Evolutionary conservation across 2,888 invertebrate species (phyloP).

Genomic region (Watsonalla cultraria): DNA sequence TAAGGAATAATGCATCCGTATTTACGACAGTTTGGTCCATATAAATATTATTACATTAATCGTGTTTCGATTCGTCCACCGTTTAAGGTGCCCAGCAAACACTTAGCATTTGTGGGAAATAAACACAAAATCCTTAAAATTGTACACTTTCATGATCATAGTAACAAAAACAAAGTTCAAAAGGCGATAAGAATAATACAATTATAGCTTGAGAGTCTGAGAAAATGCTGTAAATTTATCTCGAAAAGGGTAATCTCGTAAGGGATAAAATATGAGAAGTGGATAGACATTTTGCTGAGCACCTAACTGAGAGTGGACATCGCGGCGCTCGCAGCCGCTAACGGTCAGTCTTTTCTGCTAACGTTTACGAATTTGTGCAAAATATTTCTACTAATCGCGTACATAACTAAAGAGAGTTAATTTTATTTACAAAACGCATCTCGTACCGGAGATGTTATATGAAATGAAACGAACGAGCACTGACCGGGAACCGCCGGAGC

Average conservation of each 20-base stretch:
- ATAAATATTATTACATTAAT: constrained; percentile 74
- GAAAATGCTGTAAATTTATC: constrained; percentile 4
- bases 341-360: constrained; percentile 78
- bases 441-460: constrained; percentile 42
- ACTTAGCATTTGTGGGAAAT: neutral
- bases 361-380: constrained; percentile 76
- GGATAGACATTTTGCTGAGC: constrained; percentile 41
- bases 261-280: neutral
- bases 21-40: constrained; percentile 78
- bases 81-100: constrained; percentile 54
- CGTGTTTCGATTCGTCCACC: constrained; percentile 52
- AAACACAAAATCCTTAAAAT: neutral
- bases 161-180: neutral
- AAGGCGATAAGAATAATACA: neutral
- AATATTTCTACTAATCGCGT: constrained; percentile 71
- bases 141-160: neutral
- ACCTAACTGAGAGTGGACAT: constrained; percentile 51
- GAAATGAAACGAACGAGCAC: constrained; percentile 65
- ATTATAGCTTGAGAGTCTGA: neutral
- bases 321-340: constrained; percentile 68
- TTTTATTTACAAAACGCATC: constrained; percentile 71
- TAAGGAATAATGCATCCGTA: constrained; percentile 73
- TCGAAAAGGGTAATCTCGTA: constrained; percentile 12
- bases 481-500: constrained; percentile 74
- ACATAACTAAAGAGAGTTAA: constrained; percentile 60